These are phyloP conservation scores for Acanthurus lineatus DNA, from an alignment of 2,797 vertebrate species.

Conservation along the genomic window DNA sequence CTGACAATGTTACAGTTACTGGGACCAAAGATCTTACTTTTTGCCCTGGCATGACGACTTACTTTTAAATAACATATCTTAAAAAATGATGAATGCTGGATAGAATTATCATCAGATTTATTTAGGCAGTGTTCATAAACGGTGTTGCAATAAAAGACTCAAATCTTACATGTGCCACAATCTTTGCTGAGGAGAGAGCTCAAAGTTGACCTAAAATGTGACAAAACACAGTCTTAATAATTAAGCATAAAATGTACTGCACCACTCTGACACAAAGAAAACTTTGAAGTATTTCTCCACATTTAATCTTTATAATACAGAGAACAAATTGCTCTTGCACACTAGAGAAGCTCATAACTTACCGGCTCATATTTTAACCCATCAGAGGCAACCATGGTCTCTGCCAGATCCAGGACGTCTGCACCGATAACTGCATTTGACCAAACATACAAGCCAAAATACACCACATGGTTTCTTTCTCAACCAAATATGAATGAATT, in stretches of 20 bases:
- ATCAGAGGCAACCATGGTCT: conserved; percentile 96
- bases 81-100: neutral
- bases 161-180: conserved; percentile 94
- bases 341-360: conserved; percentile 74
- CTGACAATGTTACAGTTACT: neutral
- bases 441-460: conserved; percentile 24
- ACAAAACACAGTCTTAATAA: neutral
- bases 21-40: neutral
- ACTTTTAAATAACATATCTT: neutral
- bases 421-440: conserved; percentile 91
- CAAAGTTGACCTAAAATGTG: conserved; percentile 91
- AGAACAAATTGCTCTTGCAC: neutral
- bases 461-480: neutral
- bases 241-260: neutral
- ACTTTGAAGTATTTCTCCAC: neutral
- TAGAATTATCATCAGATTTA: neutral
- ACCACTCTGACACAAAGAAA: neutral
- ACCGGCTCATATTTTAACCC: conserved; percentile 95
- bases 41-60: neutral
- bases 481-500: neutral
- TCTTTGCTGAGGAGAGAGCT: conserved; percentile 92
- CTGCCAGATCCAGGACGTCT: conserved; percentile 96
- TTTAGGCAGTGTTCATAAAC: neutral
- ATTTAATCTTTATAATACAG: neutral
- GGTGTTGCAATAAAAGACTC: neutral